Evolutionary conservation across 2,797 vertebrate species (phyloP).

Genomic region (Gouania willdenowi): DNA sequence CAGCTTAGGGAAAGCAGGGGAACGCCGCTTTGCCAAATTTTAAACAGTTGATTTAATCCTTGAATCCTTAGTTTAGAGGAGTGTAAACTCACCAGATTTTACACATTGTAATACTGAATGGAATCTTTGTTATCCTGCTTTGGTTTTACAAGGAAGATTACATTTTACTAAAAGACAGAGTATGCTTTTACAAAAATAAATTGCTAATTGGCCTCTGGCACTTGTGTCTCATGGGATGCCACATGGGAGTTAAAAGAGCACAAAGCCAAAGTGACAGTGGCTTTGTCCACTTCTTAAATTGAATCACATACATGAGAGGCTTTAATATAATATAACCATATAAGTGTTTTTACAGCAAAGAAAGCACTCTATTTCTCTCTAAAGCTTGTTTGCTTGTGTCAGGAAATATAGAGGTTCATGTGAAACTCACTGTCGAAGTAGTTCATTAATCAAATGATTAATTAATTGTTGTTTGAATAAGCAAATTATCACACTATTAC

Average conservation of each 20-base stretch:
- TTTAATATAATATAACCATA: slow-evolving; percentile 24
- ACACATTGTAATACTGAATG: too few relatives aligned
- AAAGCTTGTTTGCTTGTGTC: slow-evolving; percentile 19
- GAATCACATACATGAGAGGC: slow-evolving; percentile 38
- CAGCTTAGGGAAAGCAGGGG: slow-evolving; percentile 22
- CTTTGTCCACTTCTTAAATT: slow-evolving; percentile 30
- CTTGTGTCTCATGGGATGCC: slow-evolving; percentile 14
- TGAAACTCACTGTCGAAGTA: too few relatives aligned
- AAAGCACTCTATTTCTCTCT: slow-evolving; percentile 13
- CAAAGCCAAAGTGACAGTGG: slow-evolving; percentile 19
- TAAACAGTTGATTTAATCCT: slow-evolving; percentile 54
- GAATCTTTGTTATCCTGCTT: slow-evolving; percentile 1
- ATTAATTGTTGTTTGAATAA: too few relatives aligned
- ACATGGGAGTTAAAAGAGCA: slow-evolving; percentile 12
- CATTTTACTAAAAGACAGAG: too few relatives aligned
- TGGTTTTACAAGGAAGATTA: neutral
- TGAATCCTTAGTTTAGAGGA: slow-evolving; percentile 49
- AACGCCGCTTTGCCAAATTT: slow-evolving; percentile 38
- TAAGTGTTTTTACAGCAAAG: neutral
- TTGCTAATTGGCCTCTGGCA: slow-evolving; percentile 11
- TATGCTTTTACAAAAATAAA: too few relatives aligned
- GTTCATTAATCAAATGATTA: too few relatives aligned
- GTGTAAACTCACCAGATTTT: slow-evolving; percentile 11
- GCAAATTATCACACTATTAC: too few relatives aligned
- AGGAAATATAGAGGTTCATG: too few relatives aligned